phyloP scores from a whole-genome alignment of 2,888 invertebrate species.

The Arctia plantaginis region DNA sequence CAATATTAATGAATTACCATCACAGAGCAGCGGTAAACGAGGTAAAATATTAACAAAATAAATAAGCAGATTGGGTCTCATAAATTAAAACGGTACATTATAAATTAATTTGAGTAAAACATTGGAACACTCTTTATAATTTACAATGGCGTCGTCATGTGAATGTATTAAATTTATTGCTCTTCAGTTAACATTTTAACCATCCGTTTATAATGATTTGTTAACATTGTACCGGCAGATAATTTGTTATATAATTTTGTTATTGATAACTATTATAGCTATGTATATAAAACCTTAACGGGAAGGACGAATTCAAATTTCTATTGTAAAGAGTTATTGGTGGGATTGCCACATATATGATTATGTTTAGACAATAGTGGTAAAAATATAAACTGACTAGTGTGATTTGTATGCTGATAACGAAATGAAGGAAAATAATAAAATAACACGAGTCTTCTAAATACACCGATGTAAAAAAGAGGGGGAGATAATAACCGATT shows the following conservation, averaged over 20 bases:
- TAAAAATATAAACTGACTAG: not conserved
- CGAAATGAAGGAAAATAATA: not conserved
- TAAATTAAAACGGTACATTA: slow-evolving; percentile 39
- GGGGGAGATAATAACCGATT: too few relatives aligned
- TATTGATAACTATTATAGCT: not conserved
- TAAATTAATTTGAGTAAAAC: slow-evolving; percentile 45
- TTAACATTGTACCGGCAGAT: slow-evolving; percentile 5
- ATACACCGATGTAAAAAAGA: too few relatives aligned
- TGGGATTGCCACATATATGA: not conserved
- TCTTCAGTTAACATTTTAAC: slow-evolving; percentile 24
- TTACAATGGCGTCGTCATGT: slow-evolving; percentile 25
- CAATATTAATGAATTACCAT: slow-evolving; percentile 19
- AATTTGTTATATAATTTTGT: not conserved
- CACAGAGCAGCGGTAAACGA: slow-evolving; percentile 12
- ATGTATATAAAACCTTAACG: not conserved
- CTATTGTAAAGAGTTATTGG: not conserved
- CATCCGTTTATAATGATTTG: slow-evolving; percentile 23
- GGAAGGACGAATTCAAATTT: not conserved
- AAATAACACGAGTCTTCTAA: not conserved
- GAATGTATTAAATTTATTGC: slow-evolving; percentile 33
- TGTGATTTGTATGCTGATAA: not conserved
- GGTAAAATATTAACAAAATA: slow-evolving; percentile 29
- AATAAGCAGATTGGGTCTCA: slow-evolving; percentile 34
- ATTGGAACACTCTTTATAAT: slow-evolving; percentile 32
- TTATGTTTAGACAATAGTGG: too few relatives aligned